These are phyloP conservation scores for Pseudopleuronectes americanus DNA, from an alignment of 2,797 vertebrate genomes.

Conservation along the genomic window DNA sequence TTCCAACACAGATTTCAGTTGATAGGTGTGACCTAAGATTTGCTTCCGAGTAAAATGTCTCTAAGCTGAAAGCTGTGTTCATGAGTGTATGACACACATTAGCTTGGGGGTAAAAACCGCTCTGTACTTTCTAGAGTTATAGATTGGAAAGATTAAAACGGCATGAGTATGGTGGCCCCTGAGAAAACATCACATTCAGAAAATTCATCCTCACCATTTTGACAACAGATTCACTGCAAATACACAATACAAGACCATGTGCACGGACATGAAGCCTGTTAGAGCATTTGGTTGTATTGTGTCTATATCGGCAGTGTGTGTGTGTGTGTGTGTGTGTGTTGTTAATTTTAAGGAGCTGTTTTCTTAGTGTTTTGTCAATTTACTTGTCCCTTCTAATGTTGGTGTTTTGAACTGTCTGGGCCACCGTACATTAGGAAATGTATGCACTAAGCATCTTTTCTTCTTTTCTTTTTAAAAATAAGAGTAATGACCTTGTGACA, in stretches of 20 bases:
- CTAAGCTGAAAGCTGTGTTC: constrained; percentile 1
- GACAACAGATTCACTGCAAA: not conserved
- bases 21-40: constrained; percentile 23
- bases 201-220: not conserved
- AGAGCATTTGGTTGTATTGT: too few species aligned
- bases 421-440: too few species aligned
- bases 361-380: too few species aligned
- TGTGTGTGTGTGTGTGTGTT: too few species aligned
- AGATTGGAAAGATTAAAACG: constrained; percentile 1
- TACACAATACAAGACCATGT: not conserved
- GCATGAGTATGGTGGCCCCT: not conserved
- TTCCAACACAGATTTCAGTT: not conserved
- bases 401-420: too few species aligned
- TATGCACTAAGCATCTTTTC: too few species aligned
- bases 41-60: not conserved
- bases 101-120: not conserved
- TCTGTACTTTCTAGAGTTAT: not conserved
- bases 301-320: too few species aligned
- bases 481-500: constrained; percentile 4
- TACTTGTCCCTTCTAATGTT: too few species aligned
- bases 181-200: not conserved
- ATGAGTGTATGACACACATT: not conserved
- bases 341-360: too few species aligned
- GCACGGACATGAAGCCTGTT: not conserved
- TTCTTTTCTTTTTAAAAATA: not conserved